Evolutionary conservation across 2,888 invertebrate genomes (phyloP), one percentile per base, ranked within the genome.

Genomic region (Teinopalpus imperialis): DNA sequence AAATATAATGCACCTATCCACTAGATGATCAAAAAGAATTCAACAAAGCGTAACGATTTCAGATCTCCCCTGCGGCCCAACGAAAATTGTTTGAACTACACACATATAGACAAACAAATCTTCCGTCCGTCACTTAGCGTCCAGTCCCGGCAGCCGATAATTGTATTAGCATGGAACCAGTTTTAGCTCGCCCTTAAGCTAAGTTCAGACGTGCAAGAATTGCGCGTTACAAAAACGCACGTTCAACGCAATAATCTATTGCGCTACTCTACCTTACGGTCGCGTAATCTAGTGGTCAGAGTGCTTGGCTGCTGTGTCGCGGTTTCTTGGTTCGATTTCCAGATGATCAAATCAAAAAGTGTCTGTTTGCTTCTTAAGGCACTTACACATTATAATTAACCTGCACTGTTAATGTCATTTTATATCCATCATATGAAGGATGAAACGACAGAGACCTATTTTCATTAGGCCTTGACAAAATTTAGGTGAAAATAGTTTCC

Each of bases 151-250:
- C 59, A 55, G 48, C 54, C 66, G 73, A 74, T 79, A 79, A 80
- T 78, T 77, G 68, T 74, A 73, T 76, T 80, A 77, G 76, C 69
- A 43, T 49, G 54, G 58, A 74, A 78, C 78, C 74, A 61, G 77
- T 76, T 74, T 65, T 32, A 13, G 2, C 21, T 30, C 44, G 61
- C 63, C 58, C 63, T 63, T 65, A 42, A 12, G 20, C 18, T 20
- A 8, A 29, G 1, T 40, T 21, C 40, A 40, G 37, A 40, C 30
- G 21, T 13, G 18, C 10, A 10, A 34, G 18, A 20, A 10, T 20
- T 9, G 21, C 10, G 21, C 4, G 6, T 18, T 32, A 32, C 32
- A 20, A 21, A 21, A 21, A 34, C 21, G 21, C 12, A 16, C 16
- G 16, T 16, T 16, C 2, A 2, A 16, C 16, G 2, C 16, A 29